Evolutionary conservation across 1,140 invertebrate genomes (phyloP).

Genomic region (Dendroctonus ponderosae): DNA sequence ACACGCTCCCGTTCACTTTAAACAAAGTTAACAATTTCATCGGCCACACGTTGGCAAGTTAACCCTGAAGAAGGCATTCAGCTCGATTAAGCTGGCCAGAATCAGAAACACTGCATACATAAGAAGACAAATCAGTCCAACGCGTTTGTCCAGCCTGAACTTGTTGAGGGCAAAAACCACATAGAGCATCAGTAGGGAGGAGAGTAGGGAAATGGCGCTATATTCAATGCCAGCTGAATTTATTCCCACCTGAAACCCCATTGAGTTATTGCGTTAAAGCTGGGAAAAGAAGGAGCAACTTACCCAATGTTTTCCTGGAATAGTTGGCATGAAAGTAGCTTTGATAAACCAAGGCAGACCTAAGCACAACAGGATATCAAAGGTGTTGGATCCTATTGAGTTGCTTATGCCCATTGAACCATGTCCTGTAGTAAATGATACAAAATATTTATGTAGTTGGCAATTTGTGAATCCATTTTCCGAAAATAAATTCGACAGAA

Average conservation of each 20-base stretch:
- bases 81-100: conserved; percentile 78
- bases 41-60: conserved; percentile 56
- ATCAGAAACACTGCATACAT: conserved; percentile 78
- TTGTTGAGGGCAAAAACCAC: conserved; percentile 72
- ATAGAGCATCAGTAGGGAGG: conserved; percentile 76
- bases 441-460: too few relatives aligned
- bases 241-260: conserved; percentile 54
- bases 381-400: conserved; percentile 87
- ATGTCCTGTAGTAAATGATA: conserved; percentile 62
- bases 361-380: conserved; percentile 81
- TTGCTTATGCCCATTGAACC: conserved; percentile 89
- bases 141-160: conserved; percentile 75
- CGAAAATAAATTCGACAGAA: too few relatives aligned
- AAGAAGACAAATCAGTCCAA: conserved; percentile 71
- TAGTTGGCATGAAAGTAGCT: conserved; percentile 72
- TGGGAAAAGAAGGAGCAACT: conserved; percentile 14
- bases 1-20: not conserved
- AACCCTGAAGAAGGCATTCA: conserved; percentile 83
- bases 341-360: conserved; percentile 87
- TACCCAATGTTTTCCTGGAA: conserved; percentile 65
- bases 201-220: conserved; percentile 76
- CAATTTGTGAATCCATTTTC: too few relatives aligned
- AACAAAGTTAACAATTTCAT: not conserved
- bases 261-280: not conserved
- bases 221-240: conserved; percentile 80